Evolutionary conservation across 2,888 invertebrate species (phyloP).

Genomic region (Ernsta delagoae): DNA sequence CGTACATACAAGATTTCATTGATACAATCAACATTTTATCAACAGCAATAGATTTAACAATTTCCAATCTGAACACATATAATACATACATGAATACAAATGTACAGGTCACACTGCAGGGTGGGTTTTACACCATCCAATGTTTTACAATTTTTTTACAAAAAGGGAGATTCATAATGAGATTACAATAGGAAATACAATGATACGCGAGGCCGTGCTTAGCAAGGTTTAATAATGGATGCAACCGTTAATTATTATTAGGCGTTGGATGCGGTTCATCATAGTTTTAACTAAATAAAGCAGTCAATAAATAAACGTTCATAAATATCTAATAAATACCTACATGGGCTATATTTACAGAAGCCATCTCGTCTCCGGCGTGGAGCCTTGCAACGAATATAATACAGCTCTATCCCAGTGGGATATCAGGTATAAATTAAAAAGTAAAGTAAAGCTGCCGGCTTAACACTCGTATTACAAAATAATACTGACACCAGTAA

Average conservation of each 20-base stretch:
- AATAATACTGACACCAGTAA: conserved; percentile 84
- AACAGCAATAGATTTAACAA: conserved; percentile 16
- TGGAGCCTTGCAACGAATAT: conserved; percentile 82
- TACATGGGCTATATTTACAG: conserved; percentile 84
- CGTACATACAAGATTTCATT: conserved; percentile 32
- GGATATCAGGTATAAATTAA: conserved; percentile 83
- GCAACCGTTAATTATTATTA: conserved; percentile 76
- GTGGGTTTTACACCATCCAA: conserved; percentile 76
- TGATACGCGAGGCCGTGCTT: conserved; percentile 75
- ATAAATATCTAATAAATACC: conserved; percentile 86
- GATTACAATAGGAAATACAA: conserved; percentile 75
- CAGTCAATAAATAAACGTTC: conserved; percentile 85
- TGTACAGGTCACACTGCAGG: conserved; percentile 49
- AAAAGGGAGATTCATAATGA: conserved; percentile 80
- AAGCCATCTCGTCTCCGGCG: conserved; percentile 76
- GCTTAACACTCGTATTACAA: conserved; percentile 82
- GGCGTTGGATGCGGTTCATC: conserved; percentile 70
- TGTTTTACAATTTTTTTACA: conserved; percentile 75
- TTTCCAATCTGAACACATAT: conserved; percentile 16
- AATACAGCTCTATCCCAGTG: conserved; percentile 82
- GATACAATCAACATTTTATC: conserved; percentile 31
- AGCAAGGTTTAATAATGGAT: conserved; percentile 74
- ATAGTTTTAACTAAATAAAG: conserved; percentile 80
- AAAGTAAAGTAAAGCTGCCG: conserved; percentile 81
- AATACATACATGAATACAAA: conserved; percentile 4